Evolutionary conservation across 37 sponge, comb jelly and placozoan species (phyloP).

Genomic region (Cliona cf. orientalis): DNA sequence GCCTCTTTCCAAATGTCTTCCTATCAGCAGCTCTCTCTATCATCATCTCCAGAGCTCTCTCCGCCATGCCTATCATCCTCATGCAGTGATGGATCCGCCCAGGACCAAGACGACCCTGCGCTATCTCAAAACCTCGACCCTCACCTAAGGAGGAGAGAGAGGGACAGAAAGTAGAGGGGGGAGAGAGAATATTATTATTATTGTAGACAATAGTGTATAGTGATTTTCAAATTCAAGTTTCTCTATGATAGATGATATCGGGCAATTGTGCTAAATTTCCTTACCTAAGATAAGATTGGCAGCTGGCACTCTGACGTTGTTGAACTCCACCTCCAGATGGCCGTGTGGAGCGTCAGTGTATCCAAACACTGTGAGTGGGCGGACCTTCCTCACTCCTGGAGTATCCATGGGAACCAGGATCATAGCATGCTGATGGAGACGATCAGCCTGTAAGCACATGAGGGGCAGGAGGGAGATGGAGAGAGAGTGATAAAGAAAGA

Average conservation of each 20-base stretch:
- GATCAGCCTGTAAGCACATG: slow-evolving; percentile 8
- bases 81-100: slow-evolving; percentile 97
- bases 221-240: background rate
- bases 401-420: slow-evolving; percentile 87
- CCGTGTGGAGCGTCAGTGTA: slow-evolving; percentile 88
- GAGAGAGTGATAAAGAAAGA: slow-evolving; percentile 2
- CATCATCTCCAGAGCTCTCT: slow-evolving; percentile 82
- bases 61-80: slow-evolving; percentile 88
- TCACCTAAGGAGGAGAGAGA: slow-evolving; percentile 61
- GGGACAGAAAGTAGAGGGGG: background rate
- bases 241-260: background rate
- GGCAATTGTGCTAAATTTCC: background rate
- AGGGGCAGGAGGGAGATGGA: too few species aligned
- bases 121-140: slow-evolving; percentile 96
- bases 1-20: slow-evolving; percentile 72
- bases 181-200: too few species aligned
- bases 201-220: too few species aligned
- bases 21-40: slow-evolving; percentile 57
- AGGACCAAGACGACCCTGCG: slow-evolving; percentile 94
- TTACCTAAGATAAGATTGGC: slow-evolving; percentile 77
- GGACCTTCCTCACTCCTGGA: slow-evolving; percentile 77
- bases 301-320: slow-evolving; percentile 80
- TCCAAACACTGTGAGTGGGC: slow-evolving; percentile 90
- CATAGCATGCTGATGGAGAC: slow-evolving; percentile 81
- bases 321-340: slow-evolving; percentile 83